Percentiles rank a stretch among this genome's conserved stretches.
Evolutionary conservation across 2,113 vertebrate species (phyloP).

Genomic region (Cygnus atratus): DNA sequence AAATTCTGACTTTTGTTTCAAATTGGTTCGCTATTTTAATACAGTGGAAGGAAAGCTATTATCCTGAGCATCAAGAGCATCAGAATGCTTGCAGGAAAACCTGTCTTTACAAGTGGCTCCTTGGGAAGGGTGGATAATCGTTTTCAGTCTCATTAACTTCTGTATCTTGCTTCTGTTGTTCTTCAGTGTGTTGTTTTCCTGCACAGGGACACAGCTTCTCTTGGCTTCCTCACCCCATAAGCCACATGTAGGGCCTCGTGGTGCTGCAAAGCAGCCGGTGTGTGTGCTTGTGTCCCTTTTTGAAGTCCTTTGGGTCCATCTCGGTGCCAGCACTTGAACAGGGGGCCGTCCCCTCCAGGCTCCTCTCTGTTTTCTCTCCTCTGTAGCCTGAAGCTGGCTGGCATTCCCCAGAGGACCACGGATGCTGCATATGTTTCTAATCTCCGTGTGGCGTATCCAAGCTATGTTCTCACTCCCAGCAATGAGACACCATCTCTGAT

Average conservation of each 20-base stretch:
- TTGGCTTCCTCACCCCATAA: background rate
- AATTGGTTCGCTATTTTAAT: background rate
- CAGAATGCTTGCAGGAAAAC: slow-evolving; percentile 23
- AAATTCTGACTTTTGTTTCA: slow-evolving; percentile 24
- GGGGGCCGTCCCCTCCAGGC: rapidly evolving
- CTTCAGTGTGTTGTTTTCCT: background rate
- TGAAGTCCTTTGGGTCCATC: background rate
- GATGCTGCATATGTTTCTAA: background rate
- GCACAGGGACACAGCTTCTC: background rate
- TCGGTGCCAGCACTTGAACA: rapidly evolving
- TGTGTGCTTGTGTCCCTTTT: background rate
- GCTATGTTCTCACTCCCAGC: background rate
- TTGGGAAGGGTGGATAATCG: background rate
- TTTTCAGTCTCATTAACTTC: background rate
- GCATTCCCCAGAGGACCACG: background rate
- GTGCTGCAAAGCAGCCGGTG: background rate
- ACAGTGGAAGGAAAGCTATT: slow-evolving; percentile 22
- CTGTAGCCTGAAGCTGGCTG: background rate
- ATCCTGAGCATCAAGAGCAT: background rate
- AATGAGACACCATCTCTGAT: rapidly evolving
- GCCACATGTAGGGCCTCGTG: background rate
- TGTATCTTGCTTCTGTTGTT: background rate
- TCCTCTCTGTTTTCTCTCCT: background rate
- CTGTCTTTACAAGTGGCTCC: background rate
- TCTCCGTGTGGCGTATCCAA: rapidly evolving